Conservation (phyloP, 1,140 invertebrate genomes). For the Lutraria rhynchaena region DNA sequence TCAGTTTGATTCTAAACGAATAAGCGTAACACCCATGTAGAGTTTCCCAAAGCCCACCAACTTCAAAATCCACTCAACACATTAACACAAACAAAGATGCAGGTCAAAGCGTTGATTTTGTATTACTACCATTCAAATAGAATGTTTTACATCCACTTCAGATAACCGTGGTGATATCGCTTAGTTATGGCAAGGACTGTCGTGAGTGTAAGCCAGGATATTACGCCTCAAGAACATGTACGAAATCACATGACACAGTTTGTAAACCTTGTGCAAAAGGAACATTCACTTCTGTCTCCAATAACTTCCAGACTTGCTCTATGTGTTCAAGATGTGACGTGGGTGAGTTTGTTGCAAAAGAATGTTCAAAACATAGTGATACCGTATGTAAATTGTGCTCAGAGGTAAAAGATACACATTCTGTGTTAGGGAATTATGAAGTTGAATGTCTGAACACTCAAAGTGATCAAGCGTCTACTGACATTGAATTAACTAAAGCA, state of each 20-base stretch:
- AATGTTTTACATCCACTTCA: constrained; percentile 29
- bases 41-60: too few relatives aligned
- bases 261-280: constrained; percentile 53
- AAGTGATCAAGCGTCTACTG: constrained; percentile 13
- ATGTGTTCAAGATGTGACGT: constrained; percentile 38
- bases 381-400: constrained; percentile 49
- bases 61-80: too few relatives aligned
- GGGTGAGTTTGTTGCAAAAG: constrained; percentile 36
- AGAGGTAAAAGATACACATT: not conserved
- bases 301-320: constrained; percentile 23
- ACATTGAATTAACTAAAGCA: not conserved
- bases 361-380: constrained; percentile 44
- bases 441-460: constrained; percentile 32
- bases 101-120: too few relatives aligned
- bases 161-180: not conserved
- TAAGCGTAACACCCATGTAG: too few relatives aligned
- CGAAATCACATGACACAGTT: constrained; percentile 48
- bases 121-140: too few relatives aligned
- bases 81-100: too few relatives aligned
- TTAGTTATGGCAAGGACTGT: constrained; percentile 16
- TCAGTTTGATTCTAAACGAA: too few relatives aligned
- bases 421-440: not conserved
- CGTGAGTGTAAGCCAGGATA: constrained; percentile 50
- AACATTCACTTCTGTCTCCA: constrained; percentile 21
- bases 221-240: constrained; percentile 40